Percentiles rank a stretch among this genome's conserved stretches.
These are phyloP conservation scores for Okamejei kenojei DNA, from an alignment of 2,797 vertebrate species.

Conservation along the genomic window DNA sequence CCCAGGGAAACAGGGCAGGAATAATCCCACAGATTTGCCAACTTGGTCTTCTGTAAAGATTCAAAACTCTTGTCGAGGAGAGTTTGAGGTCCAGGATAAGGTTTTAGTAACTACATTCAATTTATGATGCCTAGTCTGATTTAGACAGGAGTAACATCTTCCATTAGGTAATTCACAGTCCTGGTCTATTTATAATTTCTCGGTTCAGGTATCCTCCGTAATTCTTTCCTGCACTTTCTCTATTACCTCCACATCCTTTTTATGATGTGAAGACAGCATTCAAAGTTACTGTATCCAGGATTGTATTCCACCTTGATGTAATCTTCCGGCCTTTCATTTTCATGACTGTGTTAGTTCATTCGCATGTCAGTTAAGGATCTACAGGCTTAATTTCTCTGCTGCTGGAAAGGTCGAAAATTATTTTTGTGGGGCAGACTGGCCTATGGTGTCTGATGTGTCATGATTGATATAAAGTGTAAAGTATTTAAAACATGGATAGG, in stretches of 20 bases:
- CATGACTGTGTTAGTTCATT: not conserved
- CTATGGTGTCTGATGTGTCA: not conserved
- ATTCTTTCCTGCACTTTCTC: too few species aligned
- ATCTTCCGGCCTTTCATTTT: not conserved
- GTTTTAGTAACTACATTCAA: too few species aligned
- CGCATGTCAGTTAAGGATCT: not conserved
- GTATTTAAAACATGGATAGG: not conserved
- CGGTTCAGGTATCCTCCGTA: too few species aligned
- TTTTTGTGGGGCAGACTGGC: not conserved
- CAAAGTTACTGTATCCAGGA: too few species aligned
- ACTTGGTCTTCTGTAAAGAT: not conserved
- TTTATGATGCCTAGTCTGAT: too few species aligned
- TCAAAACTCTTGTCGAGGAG: not conserved
- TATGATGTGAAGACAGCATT: too few species aligned
- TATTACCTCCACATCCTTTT: too few species aligned
- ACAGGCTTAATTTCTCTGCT: not conserved
- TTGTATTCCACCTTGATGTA: not conserved
- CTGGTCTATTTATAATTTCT: too few species aligned
- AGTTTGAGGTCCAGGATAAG: not conserved
- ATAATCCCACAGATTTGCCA: not conserved
- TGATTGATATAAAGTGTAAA: not conserved
- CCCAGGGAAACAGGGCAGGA: not conserved
- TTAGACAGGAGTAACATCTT: too few species aligned
- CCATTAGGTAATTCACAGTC: too few species aligned
- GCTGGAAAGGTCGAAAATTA: not conserved